Evolutionary conservation across 2,113 vertebrate genomes (phyloP).

Genomic region (Odontesthes bonariensis): DNA sequence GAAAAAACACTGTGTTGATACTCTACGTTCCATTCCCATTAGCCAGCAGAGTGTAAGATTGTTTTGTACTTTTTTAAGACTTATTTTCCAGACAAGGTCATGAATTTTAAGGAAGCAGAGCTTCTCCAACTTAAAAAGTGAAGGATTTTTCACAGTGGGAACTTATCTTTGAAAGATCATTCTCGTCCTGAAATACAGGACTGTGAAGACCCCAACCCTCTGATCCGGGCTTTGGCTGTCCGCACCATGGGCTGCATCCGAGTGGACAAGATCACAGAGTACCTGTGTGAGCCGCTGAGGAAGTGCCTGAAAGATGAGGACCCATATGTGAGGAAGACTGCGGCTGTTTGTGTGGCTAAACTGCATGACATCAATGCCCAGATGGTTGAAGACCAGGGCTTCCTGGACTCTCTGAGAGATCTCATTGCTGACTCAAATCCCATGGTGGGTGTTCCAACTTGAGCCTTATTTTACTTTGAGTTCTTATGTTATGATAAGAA

Average conservation of each 20-base stretch:
- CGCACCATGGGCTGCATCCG: slow-evolving; percentile 99
- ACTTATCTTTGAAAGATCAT: not conserved
- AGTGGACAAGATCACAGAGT: slow-evolving; percentile 98
- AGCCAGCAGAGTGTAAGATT: not conserved
- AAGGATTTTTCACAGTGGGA: not conserved
- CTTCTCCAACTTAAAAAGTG: not conserved
- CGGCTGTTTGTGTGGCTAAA: slow-evolving; percentile 97
- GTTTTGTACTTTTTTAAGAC: no score
- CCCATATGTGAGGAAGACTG: slow-evolving; percentile 97
- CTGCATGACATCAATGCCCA: slow-evolving; percentile 99
- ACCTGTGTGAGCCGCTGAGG: slow-evolving; percentile 96
- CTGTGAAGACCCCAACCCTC: slow-evolving; percentile 98
- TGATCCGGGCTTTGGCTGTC: slow-evolving; percentile 97
- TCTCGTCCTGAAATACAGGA: slow-evolving; percentile 80
- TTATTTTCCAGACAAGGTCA: no score
- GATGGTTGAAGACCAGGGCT: slow-evolving; percentile 99
- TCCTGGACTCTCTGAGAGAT: slow-evolving; percentile 95
- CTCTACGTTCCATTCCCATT: not conserved
- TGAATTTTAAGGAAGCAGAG: not conserved
- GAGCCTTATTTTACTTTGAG: not conserved
- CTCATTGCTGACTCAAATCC: slow-evolving; percentile 99
- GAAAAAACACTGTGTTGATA: no score
- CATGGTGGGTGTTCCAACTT: slow-evolving; percentile 84
- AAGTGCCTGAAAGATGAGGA: slow-evolving; percentile 99
- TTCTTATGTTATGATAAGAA: not conserved